These are phyloP conservation scores for Antennarius striatus DNA, from an alignment of 2,113 vertebrate species.

Conservation along the genomic window DNA sequence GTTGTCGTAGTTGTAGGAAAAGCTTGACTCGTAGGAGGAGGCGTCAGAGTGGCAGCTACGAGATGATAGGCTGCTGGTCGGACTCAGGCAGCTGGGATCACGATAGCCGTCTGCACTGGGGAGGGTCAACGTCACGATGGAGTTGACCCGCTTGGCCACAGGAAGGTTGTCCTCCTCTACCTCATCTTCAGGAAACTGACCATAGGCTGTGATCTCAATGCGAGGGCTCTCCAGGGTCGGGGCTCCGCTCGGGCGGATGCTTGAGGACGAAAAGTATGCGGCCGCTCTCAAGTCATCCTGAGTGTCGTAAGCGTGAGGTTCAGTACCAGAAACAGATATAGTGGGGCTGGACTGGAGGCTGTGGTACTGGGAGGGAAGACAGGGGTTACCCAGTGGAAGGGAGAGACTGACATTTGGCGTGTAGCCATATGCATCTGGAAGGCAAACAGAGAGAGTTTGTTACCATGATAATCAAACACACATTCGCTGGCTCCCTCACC, in stretches of 20 bases:
- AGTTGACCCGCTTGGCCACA: conserved; percentile 80
- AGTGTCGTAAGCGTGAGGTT: conserved; percentile 82
- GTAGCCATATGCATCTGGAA: conserved; percentile 91
- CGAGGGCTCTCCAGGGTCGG: conserved; percentile 92
- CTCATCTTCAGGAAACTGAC: conserved; percentile 88
- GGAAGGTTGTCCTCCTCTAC: conserved; percentile 83
- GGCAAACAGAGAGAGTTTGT: conserved; percentile 58
- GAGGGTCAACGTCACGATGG: conserved; percentile 90
- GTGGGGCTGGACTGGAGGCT: conserved; percentile 86
- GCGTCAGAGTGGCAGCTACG: conserved; percentile 96
- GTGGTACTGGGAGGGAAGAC: conserved; percentile 87
- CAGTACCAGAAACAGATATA: conserved; percentile 83
- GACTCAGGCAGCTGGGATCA: conserved; percentile 94
- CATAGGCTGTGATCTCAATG: conserved; percentile 96
- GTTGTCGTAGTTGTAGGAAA: conserved; percentile 89
- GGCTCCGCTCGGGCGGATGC: conserved; percentile 84
- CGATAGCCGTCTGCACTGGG: conserved; percentile 90
- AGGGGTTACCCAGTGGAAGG: conserved; percentile 85
- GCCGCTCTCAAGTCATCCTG: conserved; percentile 80
- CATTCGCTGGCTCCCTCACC: conserved; percentile 35
- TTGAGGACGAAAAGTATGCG: conserved; percentile 80
- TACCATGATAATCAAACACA: conserved; percentile 58
- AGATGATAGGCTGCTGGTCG: conserved; percentile 95
- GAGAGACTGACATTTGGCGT: conserved; percentile 83
- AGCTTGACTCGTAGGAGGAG: conserved; percentile 93